These are phyloP conservation scores for Nephrotoma appendiculata DNA, from an alignment of 2,888 invertebrate genomes.

Conservation along the genomic window DNA sequence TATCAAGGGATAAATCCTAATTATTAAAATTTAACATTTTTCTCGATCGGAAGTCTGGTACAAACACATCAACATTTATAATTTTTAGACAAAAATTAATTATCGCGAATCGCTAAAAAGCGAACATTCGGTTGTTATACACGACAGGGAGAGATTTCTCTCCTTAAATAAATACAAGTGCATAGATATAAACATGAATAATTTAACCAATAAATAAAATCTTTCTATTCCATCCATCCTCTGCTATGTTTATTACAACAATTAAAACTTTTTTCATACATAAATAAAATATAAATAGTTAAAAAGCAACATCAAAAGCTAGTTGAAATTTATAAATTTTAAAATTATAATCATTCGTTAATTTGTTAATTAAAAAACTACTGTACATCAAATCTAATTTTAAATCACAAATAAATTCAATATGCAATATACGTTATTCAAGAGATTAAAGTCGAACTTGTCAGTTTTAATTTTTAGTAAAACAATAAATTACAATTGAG, in stretches of 20 bases:
- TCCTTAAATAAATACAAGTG: too few species aligned
- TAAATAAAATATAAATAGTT: background rate
- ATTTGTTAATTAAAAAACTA: background rate
- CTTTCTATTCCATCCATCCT: background rate
- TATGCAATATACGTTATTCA: background rate
- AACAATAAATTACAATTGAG: too few species aligned
- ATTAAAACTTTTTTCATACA: background rate
- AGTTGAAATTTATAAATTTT: background rate
- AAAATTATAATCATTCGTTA: background rate
- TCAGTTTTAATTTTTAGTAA: too few species aligned
- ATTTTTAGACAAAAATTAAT: background rate
- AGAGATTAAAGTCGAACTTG: too few species aligned
- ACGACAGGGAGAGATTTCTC: too few species aligned
- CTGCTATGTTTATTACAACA: background rate
- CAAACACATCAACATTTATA: background rate
- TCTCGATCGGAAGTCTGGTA: background rate
- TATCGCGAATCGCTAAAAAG: background rate
- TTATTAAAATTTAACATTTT: background rate
- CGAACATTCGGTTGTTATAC: too few species aligned
- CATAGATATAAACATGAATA: background rate
- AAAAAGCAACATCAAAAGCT: too few species aligned
- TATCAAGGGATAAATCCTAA: background rate
- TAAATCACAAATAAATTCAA: background rate
- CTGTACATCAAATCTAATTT: background rate
- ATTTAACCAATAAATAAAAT: background rate